Percentiles rank a stretch among this genome's conserved stretches.
Evolutionary conservation across 2,888 invertebrate species (phyloP).

Genomic region (Hedychridium roseum): DNA sequence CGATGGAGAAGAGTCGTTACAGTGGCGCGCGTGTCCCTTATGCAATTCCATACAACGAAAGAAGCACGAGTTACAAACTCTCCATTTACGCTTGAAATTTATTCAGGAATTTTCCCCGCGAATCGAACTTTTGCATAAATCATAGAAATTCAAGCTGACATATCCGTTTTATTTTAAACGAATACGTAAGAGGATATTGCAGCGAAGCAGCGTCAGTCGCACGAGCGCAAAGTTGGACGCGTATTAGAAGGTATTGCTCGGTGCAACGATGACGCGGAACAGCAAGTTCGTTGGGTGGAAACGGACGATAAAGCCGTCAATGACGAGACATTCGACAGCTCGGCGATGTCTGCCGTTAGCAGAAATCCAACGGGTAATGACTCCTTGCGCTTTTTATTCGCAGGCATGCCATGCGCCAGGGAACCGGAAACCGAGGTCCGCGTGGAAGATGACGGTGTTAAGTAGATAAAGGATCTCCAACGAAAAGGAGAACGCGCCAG

Average conservation of each 20-base stretch:
- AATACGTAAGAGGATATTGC: conserved; percentile 26
- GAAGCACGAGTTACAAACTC: too few species aligned
- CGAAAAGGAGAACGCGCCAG: too few species aligned
- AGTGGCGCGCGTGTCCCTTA: too few species aligned
- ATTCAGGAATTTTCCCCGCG: too few species aligned
- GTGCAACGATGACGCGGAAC: conserved; percentile 15
- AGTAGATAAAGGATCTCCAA: conserved; percentile 48
- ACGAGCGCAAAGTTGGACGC: conserved; percentile 20
- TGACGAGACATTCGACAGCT: conserved; percentile 10
- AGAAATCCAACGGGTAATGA: neutral
- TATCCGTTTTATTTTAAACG: conserved; percentile 18
- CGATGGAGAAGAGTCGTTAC: too few species aligned
- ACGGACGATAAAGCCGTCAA: conserved; percentile 33
- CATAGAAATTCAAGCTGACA: conserved; percentile 8
- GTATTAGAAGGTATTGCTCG: conserved; percentile 19
- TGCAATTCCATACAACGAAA: too few species aligned
- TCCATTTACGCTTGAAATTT: too few species aligned
- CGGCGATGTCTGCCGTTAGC: neutral
- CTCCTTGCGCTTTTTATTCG: conserved; percentile 19
- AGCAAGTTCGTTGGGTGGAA: conserved; percentile 39
- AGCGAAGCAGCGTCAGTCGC: conserved; percentile 25
- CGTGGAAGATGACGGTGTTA: conserved; percentile 51
- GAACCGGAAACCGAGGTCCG: conserved; percentile 43
- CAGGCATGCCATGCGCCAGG: conserved; percentile 46
- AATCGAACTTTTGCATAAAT: neutral